Conservation (phyloP, 2,888 invertebrate species). For the Trachelus tabidus region DNA sequence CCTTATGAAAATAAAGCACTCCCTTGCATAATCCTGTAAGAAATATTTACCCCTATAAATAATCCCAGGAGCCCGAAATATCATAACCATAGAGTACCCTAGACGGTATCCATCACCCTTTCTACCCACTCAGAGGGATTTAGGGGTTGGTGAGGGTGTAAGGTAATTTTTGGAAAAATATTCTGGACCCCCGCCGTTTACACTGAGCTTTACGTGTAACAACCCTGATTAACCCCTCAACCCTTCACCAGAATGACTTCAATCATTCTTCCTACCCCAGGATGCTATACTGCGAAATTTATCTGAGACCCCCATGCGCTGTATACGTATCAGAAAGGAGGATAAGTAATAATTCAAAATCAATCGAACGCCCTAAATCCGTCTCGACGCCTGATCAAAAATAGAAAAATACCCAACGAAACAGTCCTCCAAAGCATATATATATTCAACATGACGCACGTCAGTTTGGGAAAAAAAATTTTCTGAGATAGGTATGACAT, state of each 20-base stretch:
- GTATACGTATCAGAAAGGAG: too few relatives aligned
- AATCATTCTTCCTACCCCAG: not conserved
- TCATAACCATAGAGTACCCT: not conserved
- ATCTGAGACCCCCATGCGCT: too few relatives aligned
- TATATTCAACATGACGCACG: not conserved
- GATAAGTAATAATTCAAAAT: too few relatives aligned
- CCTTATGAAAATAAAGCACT: not conserved
- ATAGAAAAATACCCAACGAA: too few relatives aligned
- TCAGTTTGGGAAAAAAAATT: not conserved
- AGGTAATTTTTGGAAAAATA: not conserved
- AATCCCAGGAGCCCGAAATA: not conserved
- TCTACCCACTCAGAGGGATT: not conserved
- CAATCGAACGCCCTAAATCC: too few relatives aligned
- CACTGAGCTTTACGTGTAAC: not conserved
- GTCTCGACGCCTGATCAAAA: too few relatives aligned
- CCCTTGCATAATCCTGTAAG: not conserved
- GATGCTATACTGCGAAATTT: too few relatives aligned
- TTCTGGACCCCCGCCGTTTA: not conserved
- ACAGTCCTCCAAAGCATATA: too few relatives aligned
- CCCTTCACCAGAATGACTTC: not conserved
- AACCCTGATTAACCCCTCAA: too few relatives aligned
- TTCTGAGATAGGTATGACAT: not conserved
- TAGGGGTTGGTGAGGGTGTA: too few relatives aligned
- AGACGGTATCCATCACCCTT: not conserved
- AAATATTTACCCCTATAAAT: not conserved